Evolutionary conservation across 2,888 invertebrate genomes (phyloP), one percentile per base, ranked within the genome.

Genomic region (Scaptodrosophila latifasciaeformis): DNA sequence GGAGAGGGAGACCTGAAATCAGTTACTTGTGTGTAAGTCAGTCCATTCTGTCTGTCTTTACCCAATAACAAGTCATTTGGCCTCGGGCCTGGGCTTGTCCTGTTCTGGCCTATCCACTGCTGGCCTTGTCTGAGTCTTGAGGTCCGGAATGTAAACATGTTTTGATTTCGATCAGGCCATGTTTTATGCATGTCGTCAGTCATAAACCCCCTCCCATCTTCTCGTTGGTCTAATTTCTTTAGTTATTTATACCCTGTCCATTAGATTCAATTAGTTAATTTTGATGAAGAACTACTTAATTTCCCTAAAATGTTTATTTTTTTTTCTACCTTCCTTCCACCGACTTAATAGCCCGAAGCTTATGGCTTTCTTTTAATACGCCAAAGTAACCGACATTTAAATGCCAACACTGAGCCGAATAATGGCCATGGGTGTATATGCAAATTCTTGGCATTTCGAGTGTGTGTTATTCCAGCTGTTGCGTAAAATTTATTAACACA

Each of bases 131-230:
- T 39, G 59, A 44, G 35, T 52, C 24, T 24, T 60, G 7, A 10
- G 3, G n/a, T n/a, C n/a, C 35, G 34, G 40, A 49, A 63, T 31
- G 59, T 64, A 72, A 72, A 72, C 67, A 62, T 56, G 64, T 59
- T 69, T 65, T 77, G 74, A 69, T 66, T 71, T 57, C 56, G 62
- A 69, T 55, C 50, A 42, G 49, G 30, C 21, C 53, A 71, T 71
- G 56, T 71, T 59, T 78, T 75, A 66, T 71, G 66, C 69, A 70
- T 63, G 34, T 46, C 48, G 30, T n/a, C n/a, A n/a, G n/a, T n/a
- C n/a, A n/a, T n/a, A n/a, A n/a, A n/a, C n/a, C 42, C 44, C 40
- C 42, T 27, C 34, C 27, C 48, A 19, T 50, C 19, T 5, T 24
- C 17, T 18, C 39, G 21, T 29, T 21, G 12, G 27, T 12, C 9